Evolutionary conservation across 2,113 vertebrate species (phyloP).

Genomic region (Ursus arctos): DNA sequence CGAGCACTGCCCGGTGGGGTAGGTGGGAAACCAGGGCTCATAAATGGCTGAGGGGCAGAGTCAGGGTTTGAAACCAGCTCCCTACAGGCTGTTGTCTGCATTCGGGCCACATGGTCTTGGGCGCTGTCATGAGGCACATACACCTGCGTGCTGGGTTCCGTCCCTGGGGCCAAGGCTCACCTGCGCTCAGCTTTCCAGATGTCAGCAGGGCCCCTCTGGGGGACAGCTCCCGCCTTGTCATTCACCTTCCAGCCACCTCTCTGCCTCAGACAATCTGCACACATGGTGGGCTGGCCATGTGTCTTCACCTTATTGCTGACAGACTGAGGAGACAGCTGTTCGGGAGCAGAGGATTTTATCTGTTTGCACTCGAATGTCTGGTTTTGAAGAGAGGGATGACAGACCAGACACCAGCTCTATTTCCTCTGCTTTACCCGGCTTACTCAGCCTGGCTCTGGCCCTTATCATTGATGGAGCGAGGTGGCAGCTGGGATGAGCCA

Average conservation of each 20-base stretch:
- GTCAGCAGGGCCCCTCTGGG: rapidly evolving
- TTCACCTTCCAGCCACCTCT: neutral
- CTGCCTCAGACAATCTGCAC: neutral
- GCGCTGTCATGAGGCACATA: neutral
- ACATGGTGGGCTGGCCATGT: rapidly evolving
- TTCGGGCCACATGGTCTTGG: neutral
- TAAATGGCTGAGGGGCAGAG: neutral
- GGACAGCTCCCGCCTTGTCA: neutral
- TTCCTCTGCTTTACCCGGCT: neutral
- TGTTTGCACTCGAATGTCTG: too few relatives aligned
- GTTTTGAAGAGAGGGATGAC: neutral
- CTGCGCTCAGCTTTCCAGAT: neutral
- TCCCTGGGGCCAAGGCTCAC: neutral
- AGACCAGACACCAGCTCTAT: neutral
- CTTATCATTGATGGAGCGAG: too few relatives aligned
- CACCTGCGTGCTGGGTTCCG: neutral
- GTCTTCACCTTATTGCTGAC: neutral
- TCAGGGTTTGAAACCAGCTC: neutral
- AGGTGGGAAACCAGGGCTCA: neutral
- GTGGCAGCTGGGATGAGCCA: too few relatives aligned
- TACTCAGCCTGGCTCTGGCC: neutral
- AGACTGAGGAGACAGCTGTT: neutral
- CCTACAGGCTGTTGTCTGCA: neutral
- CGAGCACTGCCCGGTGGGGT: neutral
- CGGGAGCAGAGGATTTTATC: neutral